phyloP scores from a whole-genome alignment of 1,140 invertebrate species.

The Physella acuta region DNA sequence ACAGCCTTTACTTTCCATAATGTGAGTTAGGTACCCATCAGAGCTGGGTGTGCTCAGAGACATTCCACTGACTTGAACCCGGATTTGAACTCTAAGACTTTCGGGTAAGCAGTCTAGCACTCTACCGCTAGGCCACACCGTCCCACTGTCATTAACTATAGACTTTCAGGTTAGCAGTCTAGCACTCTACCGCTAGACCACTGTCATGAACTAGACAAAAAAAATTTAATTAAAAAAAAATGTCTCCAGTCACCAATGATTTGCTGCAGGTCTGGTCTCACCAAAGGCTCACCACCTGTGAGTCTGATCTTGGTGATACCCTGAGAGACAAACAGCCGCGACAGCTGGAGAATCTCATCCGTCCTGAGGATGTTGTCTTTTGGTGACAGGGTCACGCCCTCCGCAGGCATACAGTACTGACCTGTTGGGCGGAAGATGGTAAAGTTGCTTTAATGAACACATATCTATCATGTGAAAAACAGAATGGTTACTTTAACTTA shows the following conservation, averaged over 20 bases:
- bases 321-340: slow-evolving; percentile 81
- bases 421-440: slow-evolving; percentile 63
- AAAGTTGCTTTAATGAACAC: background rate
- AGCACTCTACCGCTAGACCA: too few species aligned
- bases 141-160: too few species aligned
- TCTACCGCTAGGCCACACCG: too few species aligned
- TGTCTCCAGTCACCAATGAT: slow-evolving; percentile 70
- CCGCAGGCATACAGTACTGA: slow-evolving; percentile 94
- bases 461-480: background rate
- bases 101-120: too few species aligned
- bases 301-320: slow-evolving; percentile 91
- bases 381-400: slow-evolving; percentile 78
- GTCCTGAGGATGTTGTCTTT: slow-evolving; percentile 77
- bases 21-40: too few species aligned
- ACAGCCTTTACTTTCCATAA: too few species aligned
- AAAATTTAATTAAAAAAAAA: too few species aligned
- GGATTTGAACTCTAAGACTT: too few species aligned
- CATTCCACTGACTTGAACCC: too few species aligned
- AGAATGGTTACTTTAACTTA: background rate
- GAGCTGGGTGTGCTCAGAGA: too few species aligned
- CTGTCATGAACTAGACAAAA: too few species aligned
- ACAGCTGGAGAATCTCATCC: slow-evolving; percentile 80
- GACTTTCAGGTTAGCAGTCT: too few species aligned
- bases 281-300: slow-evolving; percentile 94
- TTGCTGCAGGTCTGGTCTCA: slow-evolving; percentile 81